Percentiles rank a stretch among this genome's conserved stretches.
Conservation (phyloP, 2,888 invertebrate genomes). For the Andrena minutula region DNA sequence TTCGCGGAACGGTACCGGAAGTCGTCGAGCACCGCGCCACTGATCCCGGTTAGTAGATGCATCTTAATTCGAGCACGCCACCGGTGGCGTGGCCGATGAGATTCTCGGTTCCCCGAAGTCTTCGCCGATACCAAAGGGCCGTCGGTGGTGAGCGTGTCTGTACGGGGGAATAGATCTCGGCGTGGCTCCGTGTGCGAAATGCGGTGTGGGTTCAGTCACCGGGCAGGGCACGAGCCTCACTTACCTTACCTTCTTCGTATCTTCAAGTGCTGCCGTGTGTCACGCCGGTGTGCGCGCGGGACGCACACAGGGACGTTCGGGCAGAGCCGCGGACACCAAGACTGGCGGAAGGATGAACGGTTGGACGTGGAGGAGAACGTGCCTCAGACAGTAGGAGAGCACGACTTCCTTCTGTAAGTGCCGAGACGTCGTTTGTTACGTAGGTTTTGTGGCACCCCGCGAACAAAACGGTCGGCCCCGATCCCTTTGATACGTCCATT, state of each 20-base stretch:
- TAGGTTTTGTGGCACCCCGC: conserved; percentile 46
- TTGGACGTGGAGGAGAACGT: conserved; percentile 61
- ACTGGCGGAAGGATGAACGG: conserved; percentile 58
- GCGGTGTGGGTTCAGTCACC: conserved; percentile 81
- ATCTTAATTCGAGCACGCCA: conserved; percentile 65
- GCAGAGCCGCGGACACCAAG: conserved; percentile 23
- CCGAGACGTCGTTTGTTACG: conserved; percentile 52
- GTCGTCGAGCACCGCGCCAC: conserved; percentile 27
- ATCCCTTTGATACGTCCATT: conserved; percentile 56
- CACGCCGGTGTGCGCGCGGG: conserved; percentile 55
- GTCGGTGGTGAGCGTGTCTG: neutral
- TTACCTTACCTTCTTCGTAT: conserved; percentile 74
- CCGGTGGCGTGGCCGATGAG: conserved; percentile 61
- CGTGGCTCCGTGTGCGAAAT: conserved; percentile 49
- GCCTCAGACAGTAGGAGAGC: conserved; percentile 60
- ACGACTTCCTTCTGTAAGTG: conserved; percentile 63
- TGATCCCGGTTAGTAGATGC: conserved; percentile 56
- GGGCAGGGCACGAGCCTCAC: conserved; percentile 76
- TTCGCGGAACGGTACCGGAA: conserved; percentile 46
- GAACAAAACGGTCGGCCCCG: conserved; percentile 58
- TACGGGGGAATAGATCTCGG: conserved; percentile 34
- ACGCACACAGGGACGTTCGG: neutral
- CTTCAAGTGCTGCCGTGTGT: conserved; percentile 68
- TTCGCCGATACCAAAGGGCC: conserved; percentile 22
- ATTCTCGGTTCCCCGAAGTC: conserved; percentile 68